A percentile compares a stretch with the other conserved stretches of the same genome.
Conservation (phyloP, 2,797 vertebrate genomes). For the Margarornis squamiger region DNA sequence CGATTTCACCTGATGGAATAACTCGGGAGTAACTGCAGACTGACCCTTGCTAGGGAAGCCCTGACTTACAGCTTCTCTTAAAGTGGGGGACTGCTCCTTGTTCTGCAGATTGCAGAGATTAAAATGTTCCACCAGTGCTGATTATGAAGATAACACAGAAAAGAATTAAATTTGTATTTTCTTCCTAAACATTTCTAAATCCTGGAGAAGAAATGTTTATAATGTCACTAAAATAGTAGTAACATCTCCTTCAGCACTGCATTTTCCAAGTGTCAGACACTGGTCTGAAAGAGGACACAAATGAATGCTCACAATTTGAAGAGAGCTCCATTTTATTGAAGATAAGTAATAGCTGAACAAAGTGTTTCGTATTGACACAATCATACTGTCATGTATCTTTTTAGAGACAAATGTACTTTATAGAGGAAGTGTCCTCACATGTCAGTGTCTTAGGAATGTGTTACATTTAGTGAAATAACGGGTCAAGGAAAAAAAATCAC, state of each 20-base stretch:
- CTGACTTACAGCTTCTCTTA: background rate
- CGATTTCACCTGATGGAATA: background rate
- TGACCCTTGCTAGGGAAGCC: background rate
- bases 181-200: background rate
- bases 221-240: background rate
- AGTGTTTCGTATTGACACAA: background rate
- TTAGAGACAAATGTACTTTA: slow-evolving; percentile 26
- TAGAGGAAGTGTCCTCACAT: background rate
- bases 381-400: background rate
- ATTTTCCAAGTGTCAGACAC: background rate
- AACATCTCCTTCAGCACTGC: background rate
- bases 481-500: slow-evolving; percentile 18
- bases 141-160: background rate
- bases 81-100: background rate
- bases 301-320: background rate
- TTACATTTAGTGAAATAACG: slow-evolving; percentile 52
- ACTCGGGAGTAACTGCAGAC: background rate
- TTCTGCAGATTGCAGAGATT: background rate
- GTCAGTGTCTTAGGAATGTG: slow-evolving; percentile 15
- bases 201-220: background rate
- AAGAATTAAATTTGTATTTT: background rate
- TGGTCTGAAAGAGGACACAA: background rate
- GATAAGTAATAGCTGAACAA: background rate
- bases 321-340: background rate
- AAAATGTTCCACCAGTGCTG: rapidly evolving